Evolutionary conservation across 2,888 invertebrate species (phyloP), one percentile per base, ranked within the genome.

Genomic region (Chymomyza amoena): DNA sequence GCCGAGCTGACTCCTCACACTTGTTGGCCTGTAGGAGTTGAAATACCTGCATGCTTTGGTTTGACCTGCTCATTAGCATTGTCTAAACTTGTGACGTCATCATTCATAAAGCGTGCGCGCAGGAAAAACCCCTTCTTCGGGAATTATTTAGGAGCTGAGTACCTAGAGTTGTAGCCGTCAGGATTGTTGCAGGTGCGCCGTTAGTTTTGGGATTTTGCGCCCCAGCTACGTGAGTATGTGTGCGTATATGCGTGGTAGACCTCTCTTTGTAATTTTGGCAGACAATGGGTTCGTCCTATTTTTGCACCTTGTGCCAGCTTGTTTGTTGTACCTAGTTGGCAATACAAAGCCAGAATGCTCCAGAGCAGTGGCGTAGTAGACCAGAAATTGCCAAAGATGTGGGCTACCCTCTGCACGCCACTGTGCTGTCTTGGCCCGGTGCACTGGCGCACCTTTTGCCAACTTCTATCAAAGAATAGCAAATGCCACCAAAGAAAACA

Each of bases 281-380:
- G 69, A 87, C 87, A 88, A 87, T 79, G 74, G 75, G 80, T 72
- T 75, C 81, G 76, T 87, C 88, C 89, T 79, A 89, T 81, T 89
- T 90, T 90, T 90, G 90, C 90, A 90, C 90, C 90, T 90, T 90
- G 90, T 84, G 63, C 68, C 74, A n/a, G 45, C 16, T 18, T 80
- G 70, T 67, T 70, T 72, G 60, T 68, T 71, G 45, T 60, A 70
- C 32, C 6, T 6, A 65, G 62, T 62, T 45, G 10, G 36, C 36
- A 36, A 36, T 36, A 36, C 36, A 36, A 36, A 36, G 36, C 6
- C 36, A 36, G 36, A 13, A 32, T 32, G 39, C 13, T 2, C 13
- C 13, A 45, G 13, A 45, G 39, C 64, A 64, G 64, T 56, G 56
- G 56, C 64, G 64, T 64, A 9, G 50, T 4, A 13, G 13, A 1